These are phyloP conservation scores for Cydia amplana DNA, from an alignment of 1,140 invertebrate species.

Conservation along the genomic window DNA sequence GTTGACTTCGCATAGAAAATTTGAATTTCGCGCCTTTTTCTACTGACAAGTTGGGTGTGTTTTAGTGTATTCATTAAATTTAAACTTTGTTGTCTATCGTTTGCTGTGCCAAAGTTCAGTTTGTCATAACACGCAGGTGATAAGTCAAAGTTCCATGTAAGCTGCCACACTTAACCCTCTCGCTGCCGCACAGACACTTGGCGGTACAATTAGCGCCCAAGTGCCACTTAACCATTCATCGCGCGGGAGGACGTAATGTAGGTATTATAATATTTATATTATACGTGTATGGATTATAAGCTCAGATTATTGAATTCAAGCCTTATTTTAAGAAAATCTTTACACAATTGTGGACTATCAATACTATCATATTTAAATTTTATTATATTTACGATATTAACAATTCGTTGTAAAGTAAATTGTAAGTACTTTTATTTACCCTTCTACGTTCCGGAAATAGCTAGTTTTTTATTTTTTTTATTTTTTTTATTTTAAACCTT, in stretches of 20 bases:
- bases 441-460: too few species aligned
- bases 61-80: too few species aligned
- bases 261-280: background rate
- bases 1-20: too few species aligned
- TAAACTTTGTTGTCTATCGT: too few species aligned
- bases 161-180: background rate
- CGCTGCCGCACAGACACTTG: background rate
- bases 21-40: too few species aligned
- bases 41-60: too few species aligned
- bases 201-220: background rate
- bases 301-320: background rate
- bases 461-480: too few species aligned
- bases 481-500: too few species aligned
- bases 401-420: too few species aligned
- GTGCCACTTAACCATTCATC: slow-evolving; percentile 14
- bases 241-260: background rate
- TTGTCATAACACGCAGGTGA: background rate
- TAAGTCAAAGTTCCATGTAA: background rate
- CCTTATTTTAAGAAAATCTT: background rate
- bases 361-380: too few species aligned
- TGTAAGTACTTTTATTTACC: too few species aligned
- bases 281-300: background rate
- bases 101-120: background rate
- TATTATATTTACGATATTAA: too few species aligned
- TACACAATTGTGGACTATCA: slow-evolving; percentile 36